These are phyloP conservation scores for Nannoperca obscura DNA, from an alignment of 2,797 vertebrate species.

Conservation along the genomic window DNA sequence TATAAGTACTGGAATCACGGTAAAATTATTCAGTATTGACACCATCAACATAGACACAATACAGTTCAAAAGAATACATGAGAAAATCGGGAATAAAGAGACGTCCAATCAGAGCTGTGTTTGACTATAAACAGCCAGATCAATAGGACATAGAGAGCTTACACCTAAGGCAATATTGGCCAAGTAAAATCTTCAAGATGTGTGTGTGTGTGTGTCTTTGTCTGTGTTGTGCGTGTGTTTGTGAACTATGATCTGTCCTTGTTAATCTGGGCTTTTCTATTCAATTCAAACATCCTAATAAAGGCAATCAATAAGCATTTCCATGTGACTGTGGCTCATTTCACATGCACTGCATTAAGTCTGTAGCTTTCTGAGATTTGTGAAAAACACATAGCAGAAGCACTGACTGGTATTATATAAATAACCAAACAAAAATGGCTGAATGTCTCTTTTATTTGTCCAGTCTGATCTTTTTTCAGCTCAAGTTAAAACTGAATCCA, in stretches of 20 bases:
- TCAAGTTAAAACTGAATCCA: slow-evolving; percentile 46
- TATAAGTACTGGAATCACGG: background rate
- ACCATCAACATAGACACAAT: slow-evolving; percentile 1
- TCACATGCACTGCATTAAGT: slow-evolving; percentile 45
- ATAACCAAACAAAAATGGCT: slow-evolving; percentile 23
- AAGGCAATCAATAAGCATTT: slow-evolving; percentile 71
- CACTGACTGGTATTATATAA: background rate
- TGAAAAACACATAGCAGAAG: background rate
- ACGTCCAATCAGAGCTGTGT: slow-evolving; percentile 56
- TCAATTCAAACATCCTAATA: slow-evolving; percentile 74
- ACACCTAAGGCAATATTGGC: slow-evolving; percentile 76
- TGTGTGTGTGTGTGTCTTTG: slow-evolving; percentile 45
- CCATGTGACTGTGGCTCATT: slow-evolving; percentile 44
- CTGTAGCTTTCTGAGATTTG: slow-evolving; percentile 23
- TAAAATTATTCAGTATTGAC: background rate
- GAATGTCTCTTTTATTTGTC: slow-evolving; percentile 33
- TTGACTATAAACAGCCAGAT: slow-evolving; percentile 61
- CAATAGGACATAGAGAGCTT: slow-evolving; percentile 70
- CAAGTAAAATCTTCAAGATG: slow-evolving; percentile 65
- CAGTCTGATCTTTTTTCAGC: background rate
- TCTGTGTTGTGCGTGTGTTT: slow-evolving; percentile 38
- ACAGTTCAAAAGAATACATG: background rate
- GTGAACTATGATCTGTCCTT: slow-evolving; percentile 65
- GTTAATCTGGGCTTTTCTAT: slow-evolving; percentile 68
- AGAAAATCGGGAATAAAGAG: slow-evolving; percentile 34